Base-by-base conservation (phyloP, 1,140 invertebrate species). In the Aleiodes sp. region DNA sequence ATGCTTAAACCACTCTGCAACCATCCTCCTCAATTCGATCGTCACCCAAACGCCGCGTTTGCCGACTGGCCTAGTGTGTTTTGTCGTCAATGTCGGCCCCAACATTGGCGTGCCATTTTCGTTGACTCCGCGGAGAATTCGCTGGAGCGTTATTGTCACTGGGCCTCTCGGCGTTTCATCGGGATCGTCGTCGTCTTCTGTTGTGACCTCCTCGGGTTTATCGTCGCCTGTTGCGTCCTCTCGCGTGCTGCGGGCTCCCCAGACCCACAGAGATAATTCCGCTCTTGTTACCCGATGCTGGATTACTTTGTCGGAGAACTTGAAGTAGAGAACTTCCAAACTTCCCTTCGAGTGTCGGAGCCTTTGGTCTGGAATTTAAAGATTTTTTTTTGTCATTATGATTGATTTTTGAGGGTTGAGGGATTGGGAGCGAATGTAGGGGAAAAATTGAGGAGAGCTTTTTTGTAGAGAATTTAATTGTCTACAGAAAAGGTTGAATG, bases 11-110 rank as follows among this genome's bases (percentile, higher is more conserved):
- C 93, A 94, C 35, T 93, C 90, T 39, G 88, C 87, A 1, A 95
- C 89, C 80, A 93, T 89, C n/a, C 89, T 88, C n/a, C 90, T 91
- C 0, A 95, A 85, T 73, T 95, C 92, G 9, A 95, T 85, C 66
- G 89, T 89, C 8, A 94, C 79, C 93, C 93, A 94, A 56, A 88
- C 88, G 0, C 92, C 93, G 8, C 80, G 76, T 3, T 88, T 82
- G 21, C 82, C 80, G 9, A 70, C 67, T 4, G 84, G 82, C 29
- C 82, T 69, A 2, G 78, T 74, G 35, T 86, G 82, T 41, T 84
- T 85, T n/a, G 83, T 85, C 19, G 79, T 82, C 8, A 83, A 70
- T 1, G 82, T 65, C 1, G 85, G 83, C 0, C 83, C 83, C 7
- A 86, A 56, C 4, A 76, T 43, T 0, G 79, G 77, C 0, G 72